phyloP scores from a whole-genome alignment of 1,140 invertebrate species.

The Trichonephila inaurata region DNA sequence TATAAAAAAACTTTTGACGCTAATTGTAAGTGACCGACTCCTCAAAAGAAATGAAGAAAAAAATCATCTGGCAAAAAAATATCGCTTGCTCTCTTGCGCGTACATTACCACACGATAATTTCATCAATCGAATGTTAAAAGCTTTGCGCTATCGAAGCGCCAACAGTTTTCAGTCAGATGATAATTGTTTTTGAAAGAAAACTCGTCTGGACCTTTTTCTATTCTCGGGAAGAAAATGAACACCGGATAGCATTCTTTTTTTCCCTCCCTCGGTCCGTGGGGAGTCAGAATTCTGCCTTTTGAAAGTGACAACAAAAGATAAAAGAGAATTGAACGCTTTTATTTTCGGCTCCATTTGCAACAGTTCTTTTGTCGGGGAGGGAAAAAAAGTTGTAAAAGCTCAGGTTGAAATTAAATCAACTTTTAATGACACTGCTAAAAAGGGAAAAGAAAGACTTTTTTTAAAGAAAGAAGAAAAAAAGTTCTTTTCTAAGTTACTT shows the following conservation, averaged over 20 bases:
- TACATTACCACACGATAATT: background rate
- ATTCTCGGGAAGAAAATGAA: background rate
- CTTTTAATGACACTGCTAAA: slow-evolving; percentile 48
- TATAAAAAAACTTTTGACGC: background rate
- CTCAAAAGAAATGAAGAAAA: background rate
- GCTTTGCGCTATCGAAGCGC: background rate
- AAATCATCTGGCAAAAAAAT: background rate
- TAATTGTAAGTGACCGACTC: background rate
- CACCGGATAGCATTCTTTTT: background rate
- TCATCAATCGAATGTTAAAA: slow-evolving; percentile 11
- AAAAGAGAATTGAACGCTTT: slow-evolving; percentile 32
- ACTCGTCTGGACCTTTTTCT: background rate
- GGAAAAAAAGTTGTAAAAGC: background rate
- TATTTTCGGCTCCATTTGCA: slow-evolving; percentile 29
- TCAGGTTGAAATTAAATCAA: slow-evolving; percentile 41
- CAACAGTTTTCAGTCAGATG: background rate
- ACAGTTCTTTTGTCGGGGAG: slow-evolving; percentile 16
- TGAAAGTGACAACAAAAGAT: slow-evolving; percentile 35
- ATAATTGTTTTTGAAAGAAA: slow-evolving; percentile 44
- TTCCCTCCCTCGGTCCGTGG: background rate
- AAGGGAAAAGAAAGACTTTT: background rate
- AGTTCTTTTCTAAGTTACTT: background rate
- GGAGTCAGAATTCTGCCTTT: slow-evolving; percentile 13
- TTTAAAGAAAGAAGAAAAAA: background rate
- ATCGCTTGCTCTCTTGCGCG: background rate